phyloP scores from a whole-genome alignment of 1,140 invertebrate species.

The Conopomorpha cramerella region DNA sequence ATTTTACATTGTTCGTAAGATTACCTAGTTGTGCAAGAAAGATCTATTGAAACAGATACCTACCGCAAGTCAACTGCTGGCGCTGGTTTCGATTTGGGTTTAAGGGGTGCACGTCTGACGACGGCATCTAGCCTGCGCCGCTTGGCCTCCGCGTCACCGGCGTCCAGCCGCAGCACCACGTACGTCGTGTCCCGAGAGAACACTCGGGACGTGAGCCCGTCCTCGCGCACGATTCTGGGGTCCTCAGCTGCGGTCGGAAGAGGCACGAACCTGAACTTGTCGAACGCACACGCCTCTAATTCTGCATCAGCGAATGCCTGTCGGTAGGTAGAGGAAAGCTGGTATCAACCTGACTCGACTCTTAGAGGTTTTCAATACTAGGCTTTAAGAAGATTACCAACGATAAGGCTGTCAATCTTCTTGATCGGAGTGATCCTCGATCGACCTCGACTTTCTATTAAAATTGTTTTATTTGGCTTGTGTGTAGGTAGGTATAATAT shows the following conservation, averaged over 20 bases:
- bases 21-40: background rate
- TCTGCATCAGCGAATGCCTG: too few species aligned
- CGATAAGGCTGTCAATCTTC: too few species aligned
- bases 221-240: slow-evolving; percentile 7
- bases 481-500: too few species aligned
- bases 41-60: background rate
- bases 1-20: background rate
- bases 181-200: slow-evolving; percentile 27
- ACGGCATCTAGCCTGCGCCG: slow-evolving; percentile 18
- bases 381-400: too few species aligned
- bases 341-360: too few species aligned
- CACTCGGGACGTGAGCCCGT: slow-evolving; percentile 19
- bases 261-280: slow-evolving; percentile 36
- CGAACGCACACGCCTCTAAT: too few species aligned
- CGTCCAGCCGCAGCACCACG: slow-evolving; percentile 28
- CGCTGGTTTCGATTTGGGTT: too few species aligned
- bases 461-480: too few species aligned
- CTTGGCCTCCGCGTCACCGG: slow-evolving; percentile 16
- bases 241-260: slow-evolving; percentile 10
- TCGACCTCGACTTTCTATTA: too few species aligned
- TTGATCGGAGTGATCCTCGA: too few species aligned
- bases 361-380: too few species aligned
- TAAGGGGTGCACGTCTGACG: slow-evolving; percentile 17
- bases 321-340: too few species aligned
- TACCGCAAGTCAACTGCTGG: slow-evolving; percentile 38